phyloP scores from a whole-genome alignment of 92 coral and sea anemone genomes.

The Blastomussa wellsi region DNA sequence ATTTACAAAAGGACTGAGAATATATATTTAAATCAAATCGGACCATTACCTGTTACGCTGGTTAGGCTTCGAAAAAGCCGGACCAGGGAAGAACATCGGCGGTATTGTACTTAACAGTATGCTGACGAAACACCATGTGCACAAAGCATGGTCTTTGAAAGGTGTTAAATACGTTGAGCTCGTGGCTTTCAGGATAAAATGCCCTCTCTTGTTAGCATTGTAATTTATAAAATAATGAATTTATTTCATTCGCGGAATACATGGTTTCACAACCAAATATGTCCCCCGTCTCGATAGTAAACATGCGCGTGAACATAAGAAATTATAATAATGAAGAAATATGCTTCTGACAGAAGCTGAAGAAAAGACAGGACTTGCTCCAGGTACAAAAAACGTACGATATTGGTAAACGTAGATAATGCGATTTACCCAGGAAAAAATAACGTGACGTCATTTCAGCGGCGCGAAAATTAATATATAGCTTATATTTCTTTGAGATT shows the following conservation, averaged over 20 bases:
- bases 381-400: neutral
- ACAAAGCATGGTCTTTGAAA: constrained; percentile 26
- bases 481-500: constrained; percentile 2
- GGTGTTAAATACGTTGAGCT: constrained; percentile 29
- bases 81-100: neutral
- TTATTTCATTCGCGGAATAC: constrained; percentile 27
- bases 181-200: constrained; percentile 20
- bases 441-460: constrained; percentile 33
- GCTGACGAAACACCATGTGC: constrained; percentile 28
- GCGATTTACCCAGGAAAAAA: constrained; percentile 7
- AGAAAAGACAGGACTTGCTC: neutral
- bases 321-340: neutral
- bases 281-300: neutral
- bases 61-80: constrained; percentile 28
- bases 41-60: constrained; percentile 61
- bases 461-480: constrained; percentile 22
- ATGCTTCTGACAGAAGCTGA: neutral
- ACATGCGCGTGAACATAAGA: neutral
- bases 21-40: constrained; percentile 59
- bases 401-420: constrained; percentile 16
- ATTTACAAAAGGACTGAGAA: constrained; percentile 65
- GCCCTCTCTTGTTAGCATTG: constrained; percentile 47
- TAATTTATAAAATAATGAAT: constrained; percentile 61
- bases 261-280: neutral
- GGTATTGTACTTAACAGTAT: constrained; percentile 29